These are phyloP conservation scores for Centropristis striata DNA, from an alignment of 2,113 vertebrate species.

Conservation along the genomic window DNA sequence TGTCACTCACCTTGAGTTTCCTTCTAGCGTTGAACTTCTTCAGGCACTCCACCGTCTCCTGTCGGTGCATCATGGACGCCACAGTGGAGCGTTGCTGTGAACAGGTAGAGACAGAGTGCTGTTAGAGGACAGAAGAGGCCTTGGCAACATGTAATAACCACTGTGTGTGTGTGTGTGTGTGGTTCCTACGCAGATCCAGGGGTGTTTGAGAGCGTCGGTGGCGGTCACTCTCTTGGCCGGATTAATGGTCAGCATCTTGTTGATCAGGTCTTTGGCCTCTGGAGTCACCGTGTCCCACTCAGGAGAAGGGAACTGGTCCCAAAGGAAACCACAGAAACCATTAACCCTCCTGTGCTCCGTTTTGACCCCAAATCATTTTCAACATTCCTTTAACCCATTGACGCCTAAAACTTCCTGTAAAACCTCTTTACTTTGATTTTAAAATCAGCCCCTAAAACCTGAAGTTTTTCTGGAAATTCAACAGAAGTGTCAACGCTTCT, in stretches of 20 bases:
- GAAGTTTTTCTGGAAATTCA: too few species aligned
- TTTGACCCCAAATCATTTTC: too few species aligned
- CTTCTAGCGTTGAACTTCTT: constrained; percentile 98
- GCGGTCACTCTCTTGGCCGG: constrained; percentile 95
- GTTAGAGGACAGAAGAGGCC: background rate
- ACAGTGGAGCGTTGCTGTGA: constrained; percentile 97
- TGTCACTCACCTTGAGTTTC: constrained; percentile 91
- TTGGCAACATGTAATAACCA: too few species aligned
- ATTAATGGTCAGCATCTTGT: constrained; percentile 99
- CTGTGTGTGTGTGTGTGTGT: background rate
- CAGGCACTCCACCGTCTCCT: constrained; percentile 98
- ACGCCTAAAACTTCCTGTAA: too few species aligned
- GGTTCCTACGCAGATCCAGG: constrained; percentile 96
- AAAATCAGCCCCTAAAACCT: too few species aligned
- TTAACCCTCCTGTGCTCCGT: too few species aligned
- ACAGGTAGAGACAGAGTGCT: constrained; percentile 29
- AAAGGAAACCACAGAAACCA: background rate
- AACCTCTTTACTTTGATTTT: too few species aligned
- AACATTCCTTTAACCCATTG: too few species aligned
- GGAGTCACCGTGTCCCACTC: constrained; percentile 99
- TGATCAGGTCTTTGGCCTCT: constrained; percentile 99
- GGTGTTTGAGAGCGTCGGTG: constrained; percentile 94
- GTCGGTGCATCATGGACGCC: constrained; percentile 99
- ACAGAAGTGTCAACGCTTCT: too few species aligned
- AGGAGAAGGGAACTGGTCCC: constrained; percentile 93